These are phyloP conservation scores for Ibycter americanus DNA, from an alignment of 2,797 vertebrate species.

Conservation along the genomic window DNA sequence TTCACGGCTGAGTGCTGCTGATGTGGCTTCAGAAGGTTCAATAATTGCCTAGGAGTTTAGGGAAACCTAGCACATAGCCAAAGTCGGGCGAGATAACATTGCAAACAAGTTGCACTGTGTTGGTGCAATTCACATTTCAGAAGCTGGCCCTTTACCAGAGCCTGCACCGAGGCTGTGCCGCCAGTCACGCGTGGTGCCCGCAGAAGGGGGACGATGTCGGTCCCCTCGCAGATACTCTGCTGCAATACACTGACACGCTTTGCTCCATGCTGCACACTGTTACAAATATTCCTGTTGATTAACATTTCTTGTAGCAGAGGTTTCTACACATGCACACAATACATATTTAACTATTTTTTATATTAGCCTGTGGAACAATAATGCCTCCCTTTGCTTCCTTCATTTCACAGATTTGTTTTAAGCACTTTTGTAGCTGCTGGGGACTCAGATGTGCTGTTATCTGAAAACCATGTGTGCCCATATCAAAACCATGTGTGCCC, in stretches of 20 bases:
- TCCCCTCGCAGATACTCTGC: not conserved
- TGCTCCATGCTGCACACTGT: accelerated
- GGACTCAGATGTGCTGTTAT: not conserved
- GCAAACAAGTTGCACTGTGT: not conserved
- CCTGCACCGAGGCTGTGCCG: not conserved
- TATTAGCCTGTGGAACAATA: not conserved
- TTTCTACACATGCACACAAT: not conserved
- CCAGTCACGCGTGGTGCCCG: not conserved
- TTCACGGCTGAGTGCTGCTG: accelerated
- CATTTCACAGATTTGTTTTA: not conserved
- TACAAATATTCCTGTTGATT: accelerated
- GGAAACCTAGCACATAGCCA: not conserved
- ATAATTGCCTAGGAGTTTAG: not conserved
- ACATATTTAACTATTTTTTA: not conserved
- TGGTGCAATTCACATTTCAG: not conserved
- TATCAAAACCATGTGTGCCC: accelerated
- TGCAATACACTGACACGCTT: no score
- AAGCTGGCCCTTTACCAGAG: not conserved
- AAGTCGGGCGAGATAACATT: accelerated
- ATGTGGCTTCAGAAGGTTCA: not conserved
- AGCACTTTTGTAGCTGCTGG: not conserved
- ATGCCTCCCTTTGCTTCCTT: not conserved
- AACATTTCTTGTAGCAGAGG: no score
- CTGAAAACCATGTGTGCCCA: accelerated
- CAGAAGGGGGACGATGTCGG: accelerated